Percentiles rank a stretch among this genome's conserved stretches.
Evolutionary conservation across 1,140 invertebrate species (phyloP).

Genomic region (Caenorhabditis inopinata): DNA sequence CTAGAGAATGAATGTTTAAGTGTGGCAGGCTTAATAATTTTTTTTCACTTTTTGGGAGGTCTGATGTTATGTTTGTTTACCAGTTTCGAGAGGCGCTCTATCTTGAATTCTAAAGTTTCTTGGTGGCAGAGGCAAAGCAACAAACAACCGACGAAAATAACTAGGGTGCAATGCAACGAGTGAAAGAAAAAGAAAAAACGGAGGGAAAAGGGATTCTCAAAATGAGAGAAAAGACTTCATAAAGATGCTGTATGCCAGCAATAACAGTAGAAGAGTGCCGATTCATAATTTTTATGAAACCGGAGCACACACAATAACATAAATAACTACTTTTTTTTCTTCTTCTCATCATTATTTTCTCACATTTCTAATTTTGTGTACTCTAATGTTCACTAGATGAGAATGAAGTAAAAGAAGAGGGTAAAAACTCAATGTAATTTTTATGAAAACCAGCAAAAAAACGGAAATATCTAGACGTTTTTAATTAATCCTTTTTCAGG

Average conservation of each 20-base stretch:
- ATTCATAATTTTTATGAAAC: slow-evolving; percentile 19
- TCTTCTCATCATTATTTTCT: not conserved
- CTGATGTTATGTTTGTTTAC: slow-evolving; percentile 31
- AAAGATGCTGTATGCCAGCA: no score
- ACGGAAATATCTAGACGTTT: no score
- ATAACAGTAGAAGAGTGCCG: not conserved
- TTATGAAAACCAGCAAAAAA: no score
- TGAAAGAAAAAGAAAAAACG: not conserved
- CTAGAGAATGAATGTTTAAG: no score
- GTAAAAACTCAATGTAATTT: no score
- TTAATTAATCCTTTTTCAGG: slow-evolving; percentile 44
- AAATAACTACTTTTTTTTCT: not conserved
- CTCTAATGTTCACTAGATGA: not conserved
- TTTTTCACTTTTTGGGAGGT: not conserved
- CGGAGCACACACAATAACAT: slow-evolving; percentile 9
- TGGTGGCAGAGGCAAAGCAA: not conserved
- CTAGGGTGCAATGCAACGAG: slow-evolving; percentile 2
- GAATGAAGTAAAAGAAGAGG: not conserved
- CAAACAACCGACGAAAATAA: slow-evolving; percentile 21
- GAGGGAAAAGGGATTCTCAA: not conserved
- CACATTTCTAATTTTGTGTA: slow-evolving; percentile 9
- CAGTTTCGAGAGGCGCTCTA: slow-evolving; percentile 24
- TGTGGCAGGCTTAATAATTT: not conserved
- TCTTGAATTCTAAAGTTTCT: slow-evolving; percentile 30
- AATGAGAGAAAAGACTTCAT: not conserved